These are phyloP conservation scores for Tichodroma muraria DNA, from an alignment of 2,113 vertebrate species.

Conservation along the genomic window DNA sequence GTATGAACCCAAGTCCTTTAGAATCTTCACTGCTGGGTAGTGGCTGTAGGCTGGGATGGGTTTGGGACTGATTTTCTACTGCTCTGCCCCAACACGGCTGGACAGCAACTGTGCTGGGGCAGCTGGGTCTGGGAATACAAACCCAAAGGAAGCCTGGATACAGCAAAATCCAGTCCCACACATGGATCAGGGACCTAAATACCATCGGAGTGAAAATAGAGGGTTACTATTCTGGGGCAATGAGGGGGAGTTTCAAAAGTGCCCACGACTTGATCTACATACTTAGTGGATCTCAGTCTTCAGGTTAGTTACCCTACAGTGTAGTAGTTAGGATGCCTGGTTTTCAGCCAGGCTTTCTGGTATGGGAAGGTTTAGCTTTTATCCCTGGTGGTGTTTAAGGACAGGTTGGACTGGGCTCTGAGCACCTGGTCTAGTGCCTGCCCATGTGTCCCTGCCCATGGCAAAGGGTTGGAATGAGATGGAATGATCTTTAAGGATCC, in stretches of 20 bases:
- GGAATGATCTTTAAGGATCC: not conserved
- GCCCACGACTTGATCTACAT: not conserved
- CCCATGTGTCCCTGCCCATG: not conserved
- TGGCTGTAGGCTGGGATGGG: not conserved
- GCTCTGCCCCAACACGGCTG: not conserved
- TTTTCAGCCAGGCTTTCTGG: not conserved
- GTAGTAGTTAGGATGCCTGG: not conserved
- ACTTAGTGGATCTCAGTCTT: not conserved
- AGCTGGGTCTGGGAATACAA: not conserved
- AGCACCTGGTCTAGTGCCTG: not conserved
- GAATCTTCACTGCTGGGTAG: not conserved
- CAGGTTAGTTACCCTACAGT: not conserved
- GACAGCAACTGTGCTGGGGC: not conserved
- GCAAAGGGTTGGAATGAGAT: not conserved
- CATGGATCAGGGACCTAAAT: not conserved
- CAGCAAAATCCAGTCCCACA: not conserved
- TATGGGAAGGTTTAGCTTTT: not conserved
- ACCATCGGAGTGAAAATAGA: not conserved
- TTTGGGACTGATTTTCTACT: not conserved
- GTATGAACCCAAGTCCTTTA: not conserved
- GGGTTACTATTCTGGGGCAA: not conserved
- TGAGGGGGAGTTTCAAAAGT: not conserved
- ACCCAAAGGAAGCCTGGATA: not conserved
- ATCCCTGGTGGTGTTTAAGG: not conserved
- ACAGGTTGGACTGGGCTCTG: not conserved